Conservation (phyloP, 1,140 invertebrate species). For the Cryptotermes secundus region DNA sequence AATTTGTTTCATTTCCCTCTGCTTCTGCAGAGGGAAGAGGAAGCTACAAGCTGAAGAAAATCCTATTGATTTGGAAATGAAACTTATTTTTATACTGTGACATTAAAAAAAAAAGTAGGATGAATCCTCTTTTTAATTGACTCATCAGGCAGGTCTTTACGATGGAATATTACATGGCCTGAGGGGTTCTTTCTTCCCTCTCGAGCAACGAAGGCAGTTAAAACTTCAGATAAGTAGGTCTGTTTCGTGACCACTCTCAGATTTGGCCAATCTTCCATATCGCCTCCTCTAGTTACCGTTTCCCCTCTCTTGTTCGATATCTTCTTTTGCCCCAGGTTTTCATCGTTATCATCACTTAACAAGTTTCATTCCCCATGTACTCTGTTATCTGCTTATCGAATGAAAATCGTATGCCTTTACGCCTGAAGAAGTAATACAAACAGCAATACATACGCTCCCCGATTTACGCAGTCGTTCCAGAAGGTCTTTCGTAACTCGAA, state of each 20-base stretch:
- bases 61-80: constrained; percentile 2
- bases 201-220: not conserved
- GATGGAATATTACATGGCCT: not conserved
- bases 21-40: too few species aligned
- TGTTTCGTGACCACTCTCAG: not conserved
- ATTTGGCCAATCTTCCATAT: not conserved
- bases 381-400: too few species aligned
- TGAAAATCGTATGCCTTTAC: too few species aligned
- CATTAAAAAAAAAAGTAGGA: not conserved
- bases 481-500: too few species aligned
- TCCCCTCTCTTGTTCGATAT: not conserved
- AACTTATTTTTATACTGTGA: not conserved
- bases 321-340: not conserved
- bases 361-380: too few species aligned
- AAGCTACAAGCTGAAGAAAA: not conserved
- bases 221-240: not conserved
- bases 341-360: too few species aligned
- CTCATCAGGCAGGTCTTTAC: constrained; percentile 6
- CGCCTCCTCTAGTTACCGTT: not conserved
- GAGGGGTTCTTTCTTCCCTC: not conserved
- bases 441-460: too few species aligned
- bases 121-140: constrained; percentile 1
- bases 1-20: not conserved
- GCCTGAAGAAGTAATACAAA: too few species aligned
- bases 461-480: too few species aligned